A percentile compares a stretch with the other conserved stretches of the same genome.
Evolutionary conservation across 2,888 invertebrate genomes (phyloP).

Genomic region (Perdita meconis): DNA sequence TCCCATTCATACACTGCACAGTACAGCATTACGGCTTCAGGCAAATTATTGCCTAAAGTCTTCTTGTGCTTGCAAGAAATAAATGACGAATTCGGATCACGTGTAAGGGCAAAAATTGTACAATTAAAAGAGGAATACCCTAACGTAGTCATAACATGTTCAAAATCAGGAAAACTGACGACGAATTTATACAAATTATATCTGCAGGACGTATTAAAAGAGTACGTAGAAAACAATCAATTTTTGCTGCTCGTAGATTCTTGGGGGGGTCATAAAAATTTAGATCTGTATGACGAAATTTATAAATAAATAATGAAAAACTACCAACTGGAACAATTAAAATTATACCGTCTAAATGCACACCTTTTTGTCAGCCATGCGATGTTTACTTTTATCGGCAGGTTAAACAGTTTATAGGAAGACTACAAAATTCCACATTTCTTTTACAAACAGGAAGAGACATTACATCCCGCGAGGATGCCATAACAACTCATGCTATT

Average conservation of each 20-base stretch:
- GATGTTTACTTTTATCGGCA: too few relatives aligned
- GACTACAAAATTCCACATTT: not conserved
- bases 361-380: not conserved
- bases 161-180: not conserved
- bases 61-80: conserved; percentile 2
- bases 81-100: not conserved
- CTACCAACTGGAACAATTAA: not conserved
- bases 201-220: not conserved
- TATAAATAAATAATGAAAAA: not conserved
- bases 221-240: not conserved
- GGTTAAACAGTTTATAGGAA: too few relatives aligned
- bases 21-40: not conserved
- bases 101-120: not conserved
- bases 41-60: not conserved
- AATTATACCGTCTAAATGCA: not conserved
- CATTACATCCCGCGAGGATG: too few relatives aligned
- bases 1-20: too few relatives aligned
- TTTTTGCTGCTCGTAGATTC: not conserved
- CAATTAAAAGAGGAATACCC: too few relatives aligned
- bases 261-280: not conserved
- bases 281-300: not conserved
- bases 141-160: not conserved
- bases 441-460: too few relatives aligned
- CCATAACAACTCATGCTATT: too few relatives aligned
- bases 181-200: not conserved